Base-by-base conservation (phyloP, 92 coral and sea anemone genomes). In the Muricea muricata region DNA sequence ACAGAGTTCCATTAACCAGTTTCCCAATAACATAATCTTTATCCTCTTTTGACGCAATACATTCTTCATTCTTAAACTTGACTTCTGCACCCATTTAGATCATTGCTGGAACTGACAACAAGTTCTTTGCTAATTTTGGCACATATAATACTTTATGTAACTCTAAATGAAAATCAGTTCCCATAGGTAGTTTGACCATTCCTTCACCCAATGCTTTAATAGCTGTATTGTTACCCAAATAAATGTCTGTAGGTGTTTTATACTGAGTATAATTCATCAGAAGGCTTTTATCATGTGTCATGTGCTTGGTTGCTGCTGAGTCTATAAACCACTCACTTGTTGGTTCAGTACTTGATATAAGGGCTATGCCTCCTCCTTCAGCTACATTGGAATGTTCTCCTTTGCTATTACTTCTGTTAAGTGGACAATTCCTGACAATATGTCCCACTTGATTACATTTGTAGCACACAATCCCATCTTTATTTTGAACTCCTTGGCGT, bases 281-380 rank as follows among this genome's bases (percentile, higher is more conserved):
- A 58, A 80, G 74, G 33, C 72, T 66, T 66, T 76, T 72, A 52
- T 87, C 85, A 33, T 81, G 33, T 84, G 91, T 81, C 90, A 85
- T 81, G 42, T 88, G 90, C 75, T 90, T 90, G 11, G 83, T 87
- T 30, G 88, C 94, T 75, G 91, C 94, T 35, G 91, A 91, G 86
- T 91, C 90, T 33, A 84, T 87, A 71, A 87, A 91, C 91, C 90
- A 84, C 68, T 75, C 80, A 65, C 70, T 48, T 28, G 69, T 58
- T 75, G 54, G 83, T 63, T 61, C 65, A 33, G 63, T 54, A 67
- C 75, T 73, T 65, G 87, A 87, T 35, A 87, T 87, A 42, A 87
- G 58, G 34, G 87, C 89, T 72, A 87, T 81, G 48, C 91, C 93
- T 18, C 79, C 91, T 54, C 26, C 50, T 82, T 90, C 88, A 3